These are phyloP conservation scores for Temnothorax longispinosus DNA, from an alignment of 1,140 invertebrate species.

Conservation along the genomic window DNA sequence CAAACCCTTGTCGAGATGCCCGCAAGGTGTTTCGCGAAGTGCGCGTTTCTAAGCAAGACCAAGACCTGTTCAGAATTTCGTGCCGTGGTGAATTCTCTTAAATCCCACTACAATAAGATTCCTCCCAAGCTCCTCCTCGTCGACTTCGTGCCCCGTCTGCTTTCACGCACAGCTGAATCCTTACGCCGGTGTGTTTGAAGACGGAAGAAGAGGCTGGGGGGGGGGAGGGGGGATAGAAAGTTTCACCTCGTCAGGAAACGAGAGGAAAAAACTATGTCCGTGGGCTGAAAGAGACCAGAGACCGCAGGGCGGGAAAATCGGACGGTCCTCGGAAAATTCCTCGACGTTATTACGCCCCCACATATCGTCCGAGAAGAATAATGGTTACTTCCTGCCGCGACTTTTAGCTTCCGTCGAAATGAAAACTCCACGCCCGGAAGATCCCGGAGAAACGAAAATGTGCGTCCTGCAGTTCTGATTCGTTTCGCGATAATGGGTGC, in stretches of 20 bases:
- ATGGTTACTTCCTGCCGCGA: constrained; percentile 77
- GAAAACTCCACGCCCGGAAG: constrained; percentile 64
- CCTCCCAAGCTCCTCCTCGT: constrained; percentile 49
- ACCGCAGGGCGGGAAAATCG: constrained; percentile 43
- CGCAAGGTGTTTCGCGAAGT: constrained; percentile 51
- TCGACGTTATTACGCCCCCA: constrained; percentile 74
- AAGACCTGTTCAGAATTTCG: constrained; percentile 55
- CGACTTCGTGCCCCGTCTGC: constrained; percentile 58
- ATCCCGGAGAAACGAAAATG: constrained; percentile 43
- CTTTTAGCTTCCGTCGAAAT: constrained; percentile 70
- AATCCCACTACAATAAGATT: constrained; percentile 65
- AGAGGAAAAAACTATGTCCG: neutral
- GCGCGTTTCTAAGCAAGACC: constrained; percentile 35
- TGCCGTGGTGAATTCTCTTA: constrained; percentile 57
- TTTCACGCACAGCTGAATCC: constrained; percentile 58
- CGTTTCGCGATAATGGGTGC: constrained; percentile 20
- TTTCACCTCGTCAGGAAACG: constrained; percentile 33
- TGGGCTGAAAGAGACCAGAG: neutral
- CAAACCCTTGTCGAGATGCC: constrained; percentile 26
- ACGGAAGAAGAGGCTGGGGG: neutral
- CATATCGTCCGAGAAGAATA: constrained; percentile 77
- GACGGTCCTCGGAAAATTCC: constrained; percentile 70
- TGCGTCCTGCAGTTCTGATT: constrained; percentile 15
- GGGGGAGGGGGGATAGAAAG: neutral
- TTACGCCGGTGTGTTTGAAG: constrained; percentile 43